Base-by-base conservation (phyloP, 2,113 vertebrate genomes). In the Pogona vitticeps region DNA sequence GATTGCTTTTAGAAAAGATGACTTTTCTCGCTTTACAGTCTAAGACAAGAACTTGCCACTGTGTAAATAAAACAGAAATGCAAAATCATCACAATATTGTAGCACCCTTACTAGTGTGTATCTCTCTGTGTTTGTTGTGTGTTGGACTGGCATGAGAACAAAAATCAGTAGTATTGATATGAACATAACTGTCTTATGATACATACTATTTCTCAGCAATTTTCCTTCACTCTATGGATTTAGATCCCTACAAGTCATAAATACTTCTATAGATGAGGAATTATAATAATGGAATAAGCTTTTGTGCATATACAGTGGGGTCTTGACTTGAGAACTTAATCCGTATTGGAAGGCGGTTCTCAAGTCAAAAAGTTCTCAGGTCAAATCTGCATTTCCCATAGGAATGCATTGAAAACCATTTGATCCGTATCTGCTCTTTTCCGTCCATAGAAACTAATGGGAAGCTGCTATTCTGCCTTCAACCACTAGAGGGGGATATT, bases 1-100 rank as follows among this genome's bases (percentile, higher is more conserved):
- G 67, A 94, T 85, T 88, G 59, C 71, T 68, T 38, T 31, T 31
- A 88, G 63, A 52, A 31, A 88, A 63, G 33, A 31, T 58, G 63
- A 56, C 59, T 82, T 73, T 12, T 86, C 75, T 72, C 75, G 71
- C 63, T 76, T 90, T 86, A 21, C 3, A 86, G 3, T 56, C 68
- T 75, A 82, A 85, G 58, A 33, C 12, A 83, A 88, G 71, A 85
- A 28, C 72, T 18, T 76, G 58, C 21, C 76, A n/a, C 10, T 52
- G 46, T 52, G 10, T 52, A 52, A 7, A 20, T 14, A 20, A 21
- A 21, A 31, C 14, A 7, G 21, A 73, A 73, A 73, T 36, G 2
- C 36, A 73, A 36, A 33, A 40, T 26, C 87, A 85, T 31, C 0
- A 0, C 10, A 14, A 23, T 71, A 1, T 23, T 36, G 0, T 63